Conservation (phyloP, 2,888 invertebrate genomes). For the Ditylenchus weischeri region DNA sequence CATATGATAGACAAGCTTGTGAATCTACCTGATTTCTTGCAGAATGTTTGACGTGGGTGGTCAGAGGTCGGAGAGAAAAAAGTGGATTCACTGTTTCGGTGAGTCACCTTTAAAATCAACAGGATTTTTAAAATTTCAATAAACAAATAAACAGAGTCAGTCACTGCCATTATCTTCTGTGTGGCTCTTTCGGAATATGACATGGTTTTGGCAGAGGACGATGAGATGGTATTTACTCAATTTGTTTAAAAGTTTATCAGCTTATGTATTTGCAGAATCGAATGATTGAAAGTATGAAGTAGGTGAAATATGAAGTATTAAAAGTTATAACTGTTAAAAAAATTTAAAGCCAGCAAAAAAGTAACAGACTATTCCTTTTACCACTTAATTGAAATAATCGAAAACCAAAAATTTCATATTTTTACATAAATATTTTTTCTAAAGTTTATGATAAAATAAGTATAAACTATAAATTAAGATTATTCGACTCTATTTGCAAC, state of each 20-base stretch:
- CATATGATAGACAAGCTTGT: neutral
- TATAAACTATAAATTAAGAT: constrained; percentile 48
- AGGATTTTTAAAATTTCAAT: no score
- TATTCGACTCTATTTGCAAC: constrained; percentile 99
- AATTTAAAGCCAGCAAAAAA: no score
- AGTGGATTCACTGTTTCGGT: constrained; percentile 93
- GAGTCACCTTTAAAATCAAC: no score
- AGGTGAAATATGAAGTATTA: no score
- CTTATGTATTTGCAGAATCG: constrained; percentile 77
- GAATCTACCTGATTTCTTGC: constrained; percentile 64
- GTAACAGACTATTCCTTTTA: no score
- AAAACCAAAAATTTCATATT: no score
- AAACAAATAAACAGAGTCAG: constrained; percentile 71
- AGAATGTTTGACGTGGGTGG: constrained; percentile 98
- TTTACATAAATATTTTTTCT: no score
- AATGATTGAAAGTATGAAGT: constrained; percentile 97
- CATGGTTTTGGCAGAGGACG: constrained; percentile 98
- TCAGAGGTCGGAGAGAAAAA: constrained; percentile 84
- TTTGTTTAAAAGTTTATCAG: neutral
- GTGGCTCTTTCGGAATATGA: constrained; percentile 99
- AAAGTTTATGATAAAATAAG: no score
- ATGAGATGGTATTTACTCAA: constrained; percentile 61
- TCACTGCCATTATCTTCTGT: constrained; percentile 99
- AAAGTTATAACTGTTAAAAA: no score
- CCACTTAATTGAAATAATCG: no score